phyloP scores from a whole-genome alignment of 2,113 vertebrate species.

The Eupsittula cactorum region DNA sequence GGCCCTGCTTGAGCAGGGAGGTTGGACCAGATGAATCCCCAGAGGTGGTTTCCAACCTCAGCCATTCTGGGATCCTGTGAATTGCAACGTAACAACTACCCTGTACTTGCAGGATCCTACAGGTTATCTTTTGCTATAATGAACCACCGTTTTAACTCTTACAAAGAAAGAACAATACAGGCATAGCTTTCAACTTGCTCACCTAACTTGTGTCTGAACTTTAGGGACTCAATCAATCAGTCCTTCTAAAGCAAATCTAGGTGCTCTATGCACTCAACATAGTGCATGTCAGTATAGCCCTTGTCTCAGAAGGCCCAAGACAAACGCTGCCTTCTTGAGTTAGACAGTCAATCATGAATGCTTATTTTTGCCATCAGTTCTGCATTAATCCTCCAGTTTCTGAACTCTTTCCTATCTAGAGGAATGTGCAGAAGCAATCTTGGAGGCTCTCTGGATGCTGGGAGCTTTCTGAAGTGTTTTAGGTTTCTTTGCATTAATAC shows the following conservation, averaged over 20 bases:
- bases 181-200: background rate
- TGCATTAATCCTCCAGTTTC: background rate
- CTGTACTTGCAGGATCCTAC: background rate
- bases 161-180: background rate
- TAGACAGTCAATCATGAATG: background rate
- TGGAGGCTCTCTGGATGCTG: background rate
- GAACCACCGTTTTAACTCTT: background rate
- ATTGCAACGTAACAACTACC: background rate
- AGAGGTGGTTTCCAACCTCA: background rate
- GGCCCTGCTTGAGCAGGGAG: background rate
- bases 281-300: background rate
- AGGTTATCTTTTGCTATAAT: background rate
- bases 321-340: background rate
- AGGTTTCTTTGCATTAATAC: background rate
- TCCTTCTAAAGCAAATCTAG: background rate
- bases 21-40: background rate
- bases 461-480: background rate
- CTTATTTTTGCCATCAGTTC: background rate
- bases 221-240: background rate
- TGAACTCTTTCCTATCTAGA: background rate
- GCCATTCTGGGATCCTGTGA: background rate
- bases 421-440: background rate
- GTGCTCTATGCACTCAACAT: background rate
- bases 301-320: background rate
- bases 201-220: background rate